These are phyloP conservation scores for Celastrina argiolus DNA, from an alignment of 2,888 invertebrate genomes.

Conservation along the genomic window DNA sequence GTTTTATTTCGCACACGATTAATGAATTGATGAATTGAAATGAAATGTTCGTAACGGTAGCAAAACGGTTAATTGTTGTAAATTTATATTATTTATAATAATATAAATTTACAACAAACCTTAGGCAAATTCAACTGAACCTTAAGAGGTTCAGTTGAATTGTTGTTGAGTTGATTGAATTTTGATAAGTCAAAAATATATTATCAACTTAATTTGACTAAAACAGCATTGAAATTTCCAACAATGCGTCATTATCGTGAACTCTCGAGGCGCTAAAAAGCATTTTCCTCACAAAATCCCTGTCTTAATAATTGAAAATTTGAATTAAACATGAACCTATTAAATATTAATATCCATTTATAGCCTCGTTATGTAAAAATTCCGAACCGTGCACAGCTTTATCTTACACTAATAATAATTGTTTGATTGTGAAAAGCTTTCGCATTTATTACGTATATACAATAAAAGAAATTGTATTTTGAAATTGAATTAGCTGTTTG, in stretches of 20 bases:
- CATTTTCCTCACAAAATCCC: not conserved
- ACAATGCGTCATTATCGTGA: not conserved
- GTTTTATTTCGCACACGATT: too few relatives aligned
- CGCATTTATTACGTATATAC: too few relatives aligned
- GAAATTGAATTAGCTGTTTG: too few relatives aligned
- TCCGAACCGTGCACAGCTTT: not conserved
- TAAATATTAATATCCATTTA: conserved; percentile 7
- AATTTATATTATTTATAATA: too few relatives aligned
- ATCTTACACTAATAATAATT: not conserved
- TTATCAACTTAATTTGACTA: not conserved
- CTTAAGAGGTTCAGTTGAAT: too few relatives aligned
- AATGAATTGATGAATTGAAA: too few relatives aligned
- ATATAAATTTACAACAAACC: too few relatives aligned
- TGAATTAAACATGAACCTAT: conserved; percentile 11
- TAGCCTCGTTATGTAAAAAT: not conserved
- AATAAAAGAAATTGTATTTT: too few relatives aligned
- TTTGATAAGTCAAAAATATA: not conserved
- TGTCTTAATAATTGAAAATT: conserved; percentile 13
- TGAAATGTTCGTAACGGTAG: too few relatives aligned
- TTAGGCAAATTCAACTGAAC: too few relatives aligned
- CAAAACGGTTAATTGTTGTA: too few relatives aligned
- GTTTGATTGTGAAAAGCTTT: not conserved
- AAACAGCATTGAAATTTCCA: conserved; percentile 1
- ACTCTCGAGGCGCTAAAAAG: conserved; percentile 7
- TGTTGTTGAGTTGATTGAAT: too few relatives aligned